phyloP scores from a whole-genome alignment of 2,113 vertebrate species.

The Hemibagrus wyckioides region DNA sequence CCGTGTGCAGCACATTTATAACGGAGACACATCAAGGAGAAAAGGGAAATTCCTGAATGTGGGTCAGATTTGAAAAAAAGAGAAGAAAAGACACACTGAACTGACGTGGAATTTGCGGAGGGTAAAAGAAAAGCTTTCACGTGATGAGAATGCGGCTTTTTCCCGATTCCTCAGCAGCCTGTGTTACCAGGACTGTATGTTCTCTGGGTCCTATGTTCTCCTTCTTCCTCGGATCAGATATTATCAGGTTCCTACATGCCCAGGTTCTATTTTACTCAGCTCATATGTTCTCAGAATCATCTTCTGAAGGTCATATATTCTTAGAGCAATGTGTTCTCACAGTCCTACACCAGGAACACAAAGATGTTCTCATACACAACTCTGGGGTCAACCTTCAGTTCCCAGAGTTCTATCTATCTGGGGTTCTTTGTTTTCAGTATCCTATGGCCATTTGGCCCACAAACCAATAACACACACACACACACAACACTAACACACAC shows the following conservation, averaged over 20 bases:
- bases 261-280: no score
- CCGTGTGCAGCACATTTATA: conserved; percentile 1
- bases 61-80: background rate
- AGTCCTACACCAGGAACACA: background rate
- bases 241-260: no score
- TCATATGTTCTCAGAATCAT: no score
- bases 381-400: background rate
- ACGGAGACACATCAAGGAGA: conserved; percentile 21
- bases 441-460: background rate
- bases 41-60: background rate
- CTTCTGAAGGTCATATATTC: no score
- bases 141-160: background rate
- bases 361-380: background rate
- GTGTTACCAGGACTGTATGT: background rate
- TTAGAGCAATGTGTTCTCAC: background rate
- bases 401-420: background rate
- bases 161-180: background rate
- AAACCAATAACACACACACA: no score
- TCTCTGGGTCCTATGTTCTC: background rate
- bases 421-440: background rate
- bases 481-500: no score
- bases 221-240: no score
- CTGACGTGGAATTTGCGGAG: background rate
- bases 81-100: background rate
- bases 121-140: background rate